Evolutionary conservation across 2,888 invertebrate species (phyloP), one percentile per base, ranked within the genome.

Genomic region (Oxyscelio sp.): DNA sequence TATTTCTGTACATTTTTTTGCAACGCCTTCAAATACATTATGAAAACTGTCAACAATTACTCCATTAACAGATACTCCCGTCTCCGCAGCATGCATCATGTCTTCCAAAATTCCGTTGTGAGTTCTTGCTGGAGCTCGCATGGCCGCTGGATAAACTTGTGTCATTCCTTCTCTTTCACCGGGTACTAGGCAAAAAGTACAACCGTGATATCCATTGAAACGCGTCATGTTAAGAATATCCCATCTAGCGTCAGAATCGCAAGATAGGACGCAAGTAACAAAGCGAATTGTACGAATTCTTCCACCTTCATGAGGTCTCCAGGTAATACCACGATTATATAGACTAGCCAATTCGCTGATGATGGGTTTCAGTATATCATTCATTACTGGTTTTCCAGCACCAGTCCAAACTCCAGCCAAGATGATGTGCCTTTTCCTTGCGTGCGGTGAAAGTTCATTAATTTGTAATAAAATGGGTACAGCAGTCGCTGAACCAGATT

Each of bases 221-320:
- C 65, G 65, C 1, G 13, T 63, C 40, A 77, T 58, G 9, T 65
- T 68, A 19, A 70, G 50, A 9, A 65, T 66, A 11, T 70, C 54
- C 6, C 70, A 56, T 45, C 70, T 22, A 6, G 82, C 77, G 15
- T 65, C 27, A 2, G 70, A 54, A 54, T 82, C 82, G 3, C 58
- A 63, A n/a, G 68, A 63, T 31, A 52, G 50, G 8, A 65, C 58
- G 0, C 63, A 19, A 38, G 40, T 43, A 0, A 83, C 15, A 54
- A 74, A 54, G 5, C 48, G n/a, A 19, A 52, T 34, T 27, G 21
- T 4, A 9, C 52, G 15, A 8, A 1, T 19, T 43, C 15, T n/a
- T 11, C 58, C 52, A 34, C 38, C 73, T 63, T 66, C 38, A n/a
- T 38, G 31, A 17, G 58, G 58, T 17, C 1, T 54, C 22, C 58